These are phyloP conservation scores for Paratrypauchen microcephalus DNA, from an alignment of 2,797 vertebrate genomes.

Conservation along the genomic window DNA sequence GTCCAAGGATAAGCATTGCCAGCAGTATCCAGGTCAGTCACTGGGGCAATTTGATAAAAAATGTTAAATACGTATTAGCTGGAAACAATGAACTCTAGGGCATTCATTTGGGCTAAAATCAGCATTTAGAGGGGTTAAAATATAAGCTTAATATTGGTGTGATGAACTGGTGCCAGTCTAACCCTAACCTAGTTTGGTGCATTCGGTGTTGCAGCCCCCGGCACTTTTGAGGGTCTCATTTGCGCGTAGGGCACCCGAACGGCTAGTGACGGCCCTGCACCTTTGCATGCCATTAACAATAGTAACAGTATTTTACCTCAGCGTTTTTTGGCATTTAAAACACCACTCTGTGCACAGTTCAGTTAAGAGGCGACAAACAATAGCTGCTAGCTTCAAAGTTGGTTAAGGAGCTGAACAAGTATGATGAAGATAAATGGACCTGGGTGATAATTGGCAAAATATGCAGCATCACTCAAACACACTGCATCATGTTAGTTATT, in stretches of 20 bases:
- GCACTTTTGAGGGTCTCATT: no score
- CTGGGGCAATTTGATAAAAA: constrained; percentile 74
- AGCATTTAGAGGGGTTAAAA: constrained; percentile 69
- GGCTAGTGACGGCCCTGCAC: not conserved
- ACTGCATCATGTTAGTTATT: no score
- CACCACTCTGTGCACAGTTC: not conserved
- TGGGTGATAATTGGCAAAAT: no score
- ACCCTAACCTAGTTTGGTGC: constrained; percentile 52
- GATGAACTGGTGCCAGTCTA: constrained; percentile 57
- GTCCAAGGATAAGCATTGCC: constrained; percentile 76
- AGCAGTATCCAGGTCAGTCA: constrained; percentile 75
- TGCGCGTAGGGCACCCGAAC: no score
- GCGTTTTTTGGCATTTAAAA: not conserved
- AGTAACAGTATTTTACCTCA: not conserved
- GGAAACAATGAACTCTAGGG: constrained; percentile 59
- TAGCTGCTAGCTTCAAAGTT: not conserved
- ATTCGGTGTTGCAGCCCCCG: no score
- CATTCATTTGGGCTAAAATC: constrained; percentile 73
- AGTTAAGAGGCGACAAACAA: not conserved
- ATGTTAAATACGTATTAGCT: constrained; percentile 75
- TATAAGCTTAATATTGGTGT: constrained; percentile 71
- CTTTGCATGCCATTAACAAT: not conserved
- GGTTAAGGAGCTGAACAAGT: not conserved
- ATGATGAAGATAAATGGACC: no score
- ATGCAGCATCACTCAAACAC: no score